These are phyloP conservation scores for Dascyllus trimaculatus DNA, from an alignment of 2,113 vertebrate species.

Conservation along the genomic window DNA sequence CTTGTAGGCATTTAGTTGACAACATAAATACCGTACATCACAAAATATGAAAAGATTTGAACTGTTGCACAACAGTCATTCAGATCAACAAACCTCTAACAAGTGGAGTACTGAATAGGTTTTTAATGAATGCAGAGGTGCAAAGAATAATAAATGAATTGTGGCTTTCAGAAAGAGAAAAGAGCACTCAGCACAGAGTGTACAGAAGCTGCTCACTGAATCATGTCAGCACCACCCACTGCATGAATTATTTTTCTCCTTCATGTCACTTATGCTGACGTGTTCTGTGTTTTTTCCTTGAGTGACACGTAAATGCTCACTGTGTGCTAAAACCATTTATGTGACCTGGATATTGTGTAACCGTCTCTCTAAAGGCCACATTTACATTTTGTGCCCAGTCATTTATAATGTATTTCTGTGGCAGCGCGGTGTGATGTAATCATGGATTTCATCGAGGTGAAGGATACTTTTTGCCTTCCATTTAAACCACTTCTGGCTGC, in stretches of 20 bases:
- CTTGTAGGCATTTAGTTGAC: no score
- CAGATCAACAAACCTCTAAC: background rate
- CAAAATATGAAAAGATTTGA: background rate
- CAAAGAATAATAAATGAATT: background rate
- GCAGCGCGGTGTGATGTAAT: constrained; percentile 10
- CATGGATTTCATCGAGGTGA: constrained; percentile 10
- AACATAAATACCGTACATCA: background rate
- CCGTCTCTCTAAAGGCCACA: background rate
- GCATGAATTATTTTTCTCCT: constrained; percentile 25
- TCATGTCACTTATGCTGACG: constrained; percentile 9
- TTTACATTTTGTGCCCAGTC: constrained; percentile 17
- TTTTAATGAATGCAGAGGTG: constrained; percentile 1
- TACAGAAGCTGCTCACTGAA: constrained; percentile 28
- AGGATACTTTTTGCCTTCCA: constrained; percentile 9
- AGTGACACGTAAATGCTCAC: background rate
- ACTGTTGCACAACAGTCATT: background rate
- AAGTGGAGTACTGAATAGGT: background rate
- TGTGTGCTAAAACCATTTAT: background rate
- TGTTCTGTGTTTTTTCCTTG: constrained; percentile 5
- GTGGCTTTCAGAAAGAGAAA: background rate
- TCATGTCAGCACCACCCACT: constrained; percentile 38
- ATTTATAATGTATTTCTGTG: constrained; percentile 13
- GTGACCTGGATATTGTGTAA: constrained; percentile 29
- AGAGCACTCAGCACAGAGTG: constrained; percentile 6
- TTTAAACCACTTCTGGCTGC: constrained; percentile 1